Conservation (phyloP, 92 coral and sea anemone genomes). For the Siderastrea siderea region DNA sequence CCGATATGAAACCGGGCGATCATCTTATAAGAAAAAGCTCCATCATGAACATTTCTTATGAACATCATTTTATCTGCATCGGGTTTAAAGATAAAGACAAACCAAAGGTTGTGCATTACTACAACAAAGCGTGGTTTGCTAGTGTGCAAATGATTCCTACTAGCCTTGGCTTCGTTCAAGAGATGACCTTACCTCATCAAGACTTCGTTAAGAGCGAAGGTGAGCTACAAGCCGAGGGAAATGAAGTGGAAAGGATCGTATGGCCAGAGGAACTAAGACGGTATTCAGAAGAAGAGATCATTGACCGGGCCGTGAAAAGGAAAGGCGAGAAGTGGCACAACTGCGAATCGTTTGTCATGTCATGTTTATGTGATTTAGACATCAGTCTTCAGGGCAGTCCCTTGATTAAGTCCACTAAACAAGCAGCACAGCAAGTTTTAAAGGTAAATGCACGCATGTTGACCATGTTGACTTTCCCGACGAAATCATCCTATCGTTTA, state of each 20-base stretch:
- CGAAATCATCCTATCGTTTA: not conserved
- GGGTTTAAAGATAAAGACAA: not conserved
- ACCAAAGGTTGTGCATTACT: slow-evolving; percentile 15
- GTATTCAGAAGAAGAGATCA: slow-evolving; percentile 13
- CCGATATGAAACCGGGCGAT: slow-evolving; percentile 1
- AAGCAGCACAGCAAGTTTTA: not conserved
- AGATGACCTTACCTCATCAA: slow-evolving; percentile 7
- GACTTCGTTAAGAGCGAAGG: slow-evolving; percentile 5
- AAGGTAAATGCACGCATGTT: not conserved
- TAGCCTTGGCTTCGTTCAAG: not conserved
- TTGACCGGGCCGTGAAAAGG: not conserved
- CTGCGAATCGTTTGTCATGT: slow-evolving; percentile 44
- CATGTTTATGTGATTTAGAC: slow-evolving; percentile 25
- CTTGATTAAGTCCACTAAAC: not conserved
- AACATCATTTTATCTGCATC: slow-evolving; percentile 16
- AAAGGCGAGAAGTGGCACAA: slow-evolving; percentile 10
- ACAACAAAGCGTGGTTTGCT: slow-evolving; percentile 9
- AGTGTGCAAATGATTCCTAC: not conserved
- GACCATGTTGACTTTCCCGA: not conserved
- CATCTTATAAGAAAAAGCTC: slow-evolving; percentile 6
- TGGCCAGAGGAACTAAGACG: slow-evolving; percentile 41
- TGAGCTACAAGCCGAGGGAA: slow-evolving; percentile 11
- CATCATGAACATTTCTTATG: not conserved
- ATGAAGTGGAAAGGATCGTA: slow-evolving; percentile 27
- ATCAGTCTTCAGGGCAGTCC: not conserved